Conservation (phyloP, 2,797 vertebrate genomes). For the Lagodon rhomboides region DNA sequence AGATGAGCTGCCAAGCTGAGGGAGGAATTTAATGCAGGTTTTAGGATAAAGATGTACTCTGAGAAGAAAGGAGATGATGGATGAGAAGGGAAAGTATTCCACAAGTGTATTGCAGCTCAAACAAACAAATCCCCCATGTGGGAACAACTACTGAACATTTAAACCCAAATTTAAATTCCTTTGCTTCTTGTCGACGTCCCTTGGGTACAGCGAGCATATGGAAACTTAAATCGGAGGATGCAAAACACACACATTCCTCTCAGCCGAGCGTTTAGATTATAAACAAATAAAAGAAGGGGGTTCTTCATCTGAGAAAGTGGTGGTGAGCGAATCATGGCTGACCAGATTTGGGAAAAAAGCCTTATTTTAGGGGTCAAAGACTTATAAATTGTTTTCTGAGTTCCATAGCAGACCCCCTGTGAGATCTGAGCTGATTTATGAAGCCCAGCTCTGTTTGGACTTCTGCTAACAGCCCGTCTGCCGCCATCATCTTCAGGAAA, state of each 20-base stretch:
- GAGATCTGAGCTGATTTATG: conserved; percentile 61
- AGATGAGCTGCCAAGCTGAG: conserved; percentile 50
- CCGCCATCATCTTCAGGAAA: conserved; percentile 30
- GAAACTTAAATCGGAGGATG: conserved; percentile 64
- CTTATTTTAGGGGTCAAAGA: conserved; percentile 63
- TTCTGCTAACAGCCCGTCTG: conserved; percentile 39
- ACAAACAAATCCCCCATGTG: conserved; percentile 78
- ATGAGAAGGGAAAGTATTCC: conserved; percentile 57
- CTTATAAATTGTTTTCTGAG: conserved; percentile 51
- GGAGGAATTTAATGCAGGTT: conserved; percentile 46
- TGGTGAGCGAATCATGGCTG: conserved; percentile 34
- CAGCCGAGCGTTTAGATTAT: conserved; percentile 44
- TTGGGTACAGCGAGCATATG: conserved; percentile 63
- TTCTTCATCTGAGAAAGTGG: conserved; percentile 38
- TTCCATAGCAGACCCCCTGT: conserved; percentile 49
- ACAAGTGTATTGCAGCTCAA: conserved; percentile 58
- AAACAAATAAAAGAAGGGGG: conserved; percentile 68
- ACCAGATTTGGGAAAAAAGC: conserved; percentile 49
- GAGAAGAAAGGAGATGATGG: conserved; percentile 60
- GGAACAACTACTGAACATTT: conserved; percentile 80
- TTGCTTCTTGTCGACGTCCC: conserved; percentile 51
- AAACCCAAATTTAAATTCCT: conserved; percentile 80
- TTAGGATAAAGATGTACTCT: conserved; percentile 57
- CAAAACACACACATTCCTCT: conserved; percentile 68
- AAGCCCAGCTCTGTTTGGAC: conserved; percentile 55